phyloP scores from a whole-genome alignment of 2,888 invertebrate genomes.

The Ctena decussata region DNA sequence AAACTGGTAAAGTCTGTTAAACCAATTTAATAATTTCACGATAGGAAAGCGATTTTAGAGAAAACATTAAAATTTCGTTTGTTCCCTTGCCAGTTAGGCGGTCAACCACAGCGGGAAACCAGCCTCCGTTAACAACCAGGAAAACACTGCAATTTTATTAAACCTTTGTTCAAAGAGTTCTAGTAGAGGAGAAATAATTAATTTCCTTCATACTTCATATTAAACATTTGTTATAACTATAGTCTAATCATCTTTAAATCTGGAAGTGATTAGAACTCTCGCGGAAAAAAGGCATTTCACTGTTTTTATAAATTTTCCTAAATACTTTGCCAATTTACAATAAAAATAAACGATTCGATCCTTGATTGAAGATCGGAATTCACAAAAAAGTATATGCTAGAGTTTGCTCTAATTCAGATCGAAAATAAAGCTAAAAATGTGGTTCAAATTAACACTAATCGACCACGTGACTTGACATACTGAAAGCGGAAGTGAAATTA shows the following conservation, averaged over 20 bases:
- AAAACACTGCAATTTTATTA: background rate
- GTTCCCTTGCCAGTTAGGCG: background rate
- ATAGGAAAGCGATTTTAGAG: background rate
- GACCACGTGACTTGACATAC: background rate
- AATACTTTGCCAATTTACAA: background rate
- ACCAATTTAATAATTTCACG: background rate
- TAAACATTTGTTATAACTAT: constrained; percentile 1
- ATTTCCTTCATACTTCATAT: background rate
- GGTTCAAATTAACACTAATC: background rate
- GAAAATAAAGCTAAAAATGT: background rate
- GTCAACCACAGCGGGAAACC: background rate
- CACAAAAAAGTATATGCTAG: background rate
- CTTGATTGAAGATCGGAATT: background rate
- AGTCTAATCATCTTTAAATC: background rate
- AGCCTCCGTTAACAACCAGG: background rate
- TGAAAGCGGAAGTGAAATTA: background rate
- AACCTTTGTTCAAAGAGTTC: background rate
- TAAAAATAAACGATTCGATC: background rate
- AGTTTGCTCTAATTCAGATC: background rate
- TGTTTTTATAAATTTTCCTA: constrained; percentile 1
- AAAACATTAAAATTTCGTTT: background rate
- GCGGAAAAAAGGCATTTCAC: background rate
- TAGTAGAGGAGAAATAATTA: background rate
- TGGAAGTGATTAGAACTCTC: background rate
- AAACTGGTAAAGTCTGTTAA: too few species aligned